phyloP scores from a whole-genome alignment of 2,113 vertebrate genomes.

The Tautogolabrus adspersus region DNA sequence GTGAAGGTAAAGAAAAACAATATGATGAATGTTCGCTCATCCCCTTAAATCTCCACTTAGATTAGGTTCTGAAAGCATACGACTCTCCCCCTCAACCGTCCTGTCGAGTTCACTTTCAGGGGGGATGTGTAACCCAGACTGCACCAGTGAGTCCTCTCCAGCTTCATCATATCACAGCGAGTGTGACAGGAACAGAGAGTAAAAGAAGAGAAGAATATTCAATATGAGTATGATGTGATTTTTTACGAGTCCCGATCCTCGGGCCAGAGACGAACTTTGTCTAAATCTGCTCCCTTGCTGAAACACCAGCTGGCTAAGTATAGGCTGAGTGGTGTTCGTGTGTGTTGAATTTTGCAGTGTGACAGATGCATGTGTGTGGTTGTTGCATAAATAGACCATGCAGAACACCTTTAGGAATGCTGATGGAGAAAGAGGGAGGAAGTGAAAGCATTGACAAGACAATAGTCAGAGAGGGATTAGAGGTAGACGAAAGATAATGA shows the following conservation, averaged over 20 bases:
- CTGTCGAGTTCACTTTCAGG: constrained; percentile 47
- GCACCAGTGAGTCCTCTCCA: constrained; percentile 58
- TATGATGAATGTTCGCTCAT: neutral
- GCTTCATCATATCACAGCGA: constrained; percentile 43
- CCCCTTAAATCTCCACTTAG: constrained; percentile 34
- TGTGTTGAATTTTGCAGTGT: constrained; percentile 50
- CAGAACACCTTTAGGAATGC: constrained; percentile 75
- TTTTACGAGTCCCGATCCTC: constrained; percentile 25
- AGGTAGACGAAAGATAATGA: neutral
- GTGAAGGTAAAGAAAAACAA: constrained; percentile 17
- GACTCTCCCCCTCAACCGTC: constrained; percentile 19
- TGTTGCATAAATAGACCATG: constrained; percentile 74
- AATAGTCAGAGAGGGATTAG: constrained; percentile 29
- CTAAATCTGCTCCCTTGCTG: constrained; percentile 35
- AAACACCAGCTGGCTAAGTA: constrained; percentile 61
- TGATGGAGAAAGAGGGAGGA: constrained; percentile 49
- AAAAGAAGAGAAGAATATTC: constrained; percentile 44
- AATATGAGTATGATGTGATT: constrained; percentile 33
- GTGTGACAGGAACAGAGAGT: constrained; percentile 44
- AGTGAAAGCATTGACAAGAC: constrained; percentile 49
- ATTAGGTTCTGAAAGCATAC: constrained; percentile 7
- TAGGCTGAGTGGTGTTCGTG: constrained; percentile 48
- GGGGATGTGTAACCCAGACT: constrained; percentile 38
- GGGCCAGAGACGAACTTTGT: constrained; percentile 36
- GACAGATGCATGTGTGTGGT: constrained; percentile 56